phyloP scores from a whole-genome alignment of 2,888 invertebrate species.

The Aricia artaxerxes region DNA sequence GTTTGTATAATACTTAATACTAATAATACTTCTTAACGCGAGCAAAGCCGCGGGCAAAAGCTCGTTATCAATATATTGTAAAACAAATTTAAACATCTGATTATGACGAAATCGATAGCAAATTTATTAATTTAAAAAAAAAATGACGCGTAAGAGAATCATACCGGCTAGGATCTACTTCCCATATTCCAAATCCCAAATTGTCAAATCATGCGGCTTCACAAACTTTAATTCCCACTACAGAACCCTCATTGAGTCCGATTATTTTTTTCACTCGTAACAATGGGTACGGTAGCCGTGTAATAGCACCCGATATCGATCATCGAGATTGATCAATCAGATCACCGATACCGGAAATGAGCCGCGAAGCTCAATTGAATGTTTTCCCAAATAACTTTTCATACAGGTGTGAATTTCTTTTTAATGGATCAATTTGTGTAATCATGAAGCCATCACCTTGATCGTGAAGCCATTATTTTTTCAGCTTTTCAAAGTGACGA shows the following conservation, averaged over 20 bases:
- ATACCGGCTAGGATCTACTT: no score
- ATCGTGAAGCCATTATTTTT: background rate
- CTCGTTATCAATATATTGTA: no score
- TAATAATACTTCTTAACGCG: no score
- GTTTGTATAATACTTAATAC: no score
- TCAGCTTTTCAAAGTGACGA: background rate
- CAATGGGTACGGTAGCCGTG: slow-evolving; percentile 65
- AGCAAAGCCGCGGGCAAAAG: no score
- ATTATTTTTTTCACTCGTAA: slow-evolving; percentile 51
- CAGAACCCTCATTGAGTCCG: background rate
- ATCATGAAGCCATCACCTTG: background rate
- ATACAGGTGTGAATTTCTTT: slow-evolving; percentile 45
- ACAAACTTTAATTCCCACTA: slow-evolving; percentile 47
- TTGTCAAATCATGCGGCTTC: slow-evolving; percentile 53
- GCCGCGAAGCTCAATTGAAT: slow-evolving; percentile 69
- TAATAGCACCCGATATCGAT: slow-evolving; percentile 72
- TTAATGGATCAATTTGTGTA: slow-evolving; percentile 23
- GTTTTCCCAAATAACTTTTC: slow-evolving; percentile 56
- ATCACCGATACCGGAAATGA: slow-evolving; percentile 74
- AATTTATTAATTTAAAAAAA: no score
- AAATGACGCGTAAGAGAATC: no score
- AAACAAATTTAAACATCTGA: no score
- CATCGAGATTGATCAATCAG: slow-evolving; percentile 79
- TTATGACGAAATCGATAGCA: no score
- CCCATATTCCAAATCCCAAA: no score